These are phyloP conservation scores for Microctonus hyperodae DNA, from an alignment of 2,888 invertebrate species.

Conservation along the genomic window DNA sequence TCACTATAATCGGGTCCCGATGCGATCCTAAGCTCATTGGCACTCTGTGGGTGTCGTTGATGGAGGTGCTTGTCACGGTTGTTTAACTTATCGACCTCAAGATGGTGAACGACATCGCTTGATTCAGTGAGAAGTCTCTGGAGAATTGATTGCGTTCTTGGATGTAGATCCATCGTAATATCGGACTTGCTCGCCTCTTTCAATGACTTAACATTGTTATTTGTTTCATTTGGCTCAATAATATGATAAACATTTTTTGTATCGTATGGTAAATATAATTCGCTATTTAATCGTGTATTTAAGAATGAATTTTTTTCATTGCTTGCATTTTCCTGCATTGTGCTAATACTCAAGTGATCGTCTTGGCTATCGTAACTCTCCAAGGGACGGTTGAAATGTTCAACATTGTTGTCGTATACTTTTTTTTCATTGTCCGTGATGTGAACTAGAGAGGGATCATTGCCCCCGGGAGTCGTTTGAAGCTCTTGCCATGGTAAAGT, in stretches of 20 bases:
- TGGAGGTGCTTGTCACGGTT: constrained; percentile 7
- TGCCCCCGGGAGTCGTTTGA: constrained; percentile 25
- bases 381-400: not conserved
- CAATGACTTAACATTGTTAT: not conserved
- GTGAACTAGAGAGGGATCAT: not conserved
- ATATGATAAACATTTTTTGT: constrained; percentile 8
- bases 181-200: not conserved
- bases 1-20: constrained; percentile 3
- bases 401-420: constrained; percentile 13
- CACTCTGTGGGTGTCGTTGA: not conserved
- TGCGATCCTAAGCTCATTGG: not conserved
- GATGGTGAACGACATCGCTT: not conserved
- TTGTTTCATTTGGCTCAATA: not conserved
- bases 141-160: constrained; percentile 17
- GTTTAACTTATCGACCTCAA: constrained; percentile 7
- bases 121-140: constrained; percentile 7
- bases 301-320: constrained; percentile 6
- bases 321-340: not conserved
- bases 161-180: not conserved
- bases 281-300: not conserved
- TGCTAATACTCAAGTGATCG: not conserved
- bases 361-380: constrained; percentile 9
- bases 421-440: constrained; percentile 6
- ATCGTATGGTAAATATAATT: constrained; percentile 1
- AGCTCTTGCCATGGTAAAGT: constrained; percentile 23